These are phyloP conservation scores for Escarpia spicata DNA, from an alignment of 2,888 invertebrate genomes.

Conservation along the genomic window DNA sequence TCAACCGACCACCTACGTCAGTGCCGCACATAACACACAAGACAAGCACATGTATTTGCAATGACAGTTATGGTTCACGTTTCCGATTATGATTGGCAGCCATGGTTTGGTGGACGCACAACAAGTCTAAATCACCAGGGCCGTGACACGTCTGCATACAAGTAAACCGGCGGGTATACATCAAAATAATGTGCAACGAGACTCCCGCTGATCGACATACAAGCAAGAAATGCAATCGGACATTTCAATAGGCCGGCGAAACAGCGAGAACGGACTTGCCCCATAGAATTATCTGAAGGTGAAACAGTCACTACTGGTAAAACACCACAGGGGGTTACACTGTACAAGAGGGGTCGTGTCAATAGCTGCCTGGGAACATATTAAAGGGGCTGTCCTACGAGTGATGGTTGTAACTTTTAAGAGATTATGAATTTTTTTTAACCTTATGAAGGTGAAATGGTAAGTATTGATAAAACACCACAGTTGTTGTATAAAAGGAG, in stretches of 20 bases:
- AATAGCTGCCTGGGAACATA: neutral
- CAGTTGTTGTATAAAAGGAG: neutral
- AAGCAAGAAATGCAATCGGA: constrained; percentile 6
- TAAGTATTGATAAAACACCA: neutral
- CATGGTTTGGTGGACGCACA: neutral
- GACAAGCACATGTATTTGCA: neutral
- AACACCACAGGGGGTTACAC: neutral
- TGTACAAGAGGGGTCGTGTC: neutral
- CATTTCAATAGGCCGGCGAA: neutral
- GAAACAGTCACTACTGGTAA: neutral
- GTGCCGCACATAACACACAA: neutral
- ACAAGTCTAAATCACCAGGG: neutral
- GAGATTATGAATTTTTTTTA: neutral
- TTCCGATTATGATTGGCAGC: neutral
- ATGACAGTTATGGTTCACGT: neutral
- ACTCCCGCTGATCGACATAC: neutral
- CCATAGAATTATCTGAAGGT: constrained; percentile 1
- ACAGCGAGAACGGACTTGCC: neutral
- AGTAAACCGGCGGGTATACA: neutral
- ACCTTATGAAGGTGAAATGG: neutral
- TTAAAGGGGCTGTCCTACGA: neutral
- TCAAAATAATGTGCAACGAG: neutral
- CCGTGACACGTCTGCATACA: neutral
- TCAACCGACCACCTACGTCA: neutral
- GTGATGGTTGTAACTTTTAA: neutral